A percentile compares a stretch with the other conserved stretches of the same genome.
These are phyloP conservation scores for Ectropis crepuscularia DNA, from an alignment of 2,888 invertebrate genomes.

Conservation along the genomic window DNA sequence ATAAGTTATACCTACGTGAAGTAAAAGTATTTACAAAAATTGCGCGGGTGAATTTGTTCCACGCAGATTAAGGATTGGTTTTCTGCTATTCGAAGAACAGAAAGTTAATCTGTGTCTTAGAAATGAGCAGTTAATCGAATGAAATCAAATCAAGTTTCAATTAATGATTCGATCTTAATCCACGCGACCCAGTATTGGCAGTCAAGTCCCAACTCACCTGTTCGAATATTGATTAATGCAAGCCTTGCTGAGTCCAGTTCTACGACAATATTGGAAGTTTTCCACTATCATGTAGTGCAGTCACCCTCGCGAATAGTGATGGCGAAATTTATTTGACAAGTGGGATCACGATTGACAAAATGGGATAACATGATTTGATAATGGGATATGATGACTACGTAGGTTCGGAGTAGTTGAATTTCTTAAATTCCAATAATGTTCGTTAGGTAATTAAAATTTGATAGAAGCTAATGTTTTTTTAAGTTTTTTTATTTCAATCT, in stretches of 20 bases:
- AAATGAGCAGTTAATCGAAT: background rate
- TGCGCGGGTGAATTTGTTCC: background rate
- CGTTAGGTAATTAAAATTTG: no score
- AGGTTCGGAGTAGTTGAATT: no score
- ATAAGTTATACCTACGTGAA: background rate
- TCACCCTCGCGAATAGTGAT: slow-evolving; percentile 50
- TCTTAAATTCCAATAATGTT: no score
- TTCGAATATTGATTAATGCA: slow-evolving; percentile 42
- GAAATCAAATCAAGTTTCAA: background rate
- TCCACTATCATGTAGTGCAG: slow-evolving; percentile 56
- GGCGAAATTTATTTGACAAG: background rate
- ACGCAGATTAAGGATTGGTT: background rate
- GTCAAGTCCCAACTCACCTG: slow-evolving; percentile 23
- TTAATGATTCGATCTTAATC: slow-evolving; percentile 8
- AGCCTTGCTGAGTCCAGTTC: slow-evolving; percentile 43
- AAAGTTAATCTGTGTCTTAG: background rate
- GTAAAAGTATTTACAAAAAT: background rate
- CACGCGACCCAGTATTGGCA: slow-evolving; percentile 11
- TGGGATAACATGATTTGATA: background rate
- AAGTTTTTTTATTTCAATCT: no score
- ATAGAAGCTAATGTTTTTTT: no score
- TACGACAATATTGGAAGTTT: slow-evolving; percentile 56
- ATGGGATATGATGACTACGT: background rate
- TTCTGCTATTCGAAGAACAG: no score
- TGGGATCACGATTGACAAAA: background rate